Percentiles rank a stretch among this genome's conserved stretches.
Conservation (phyloP, 2,888 invertebrate species). For the Pantelozetes paolii region DNA sequence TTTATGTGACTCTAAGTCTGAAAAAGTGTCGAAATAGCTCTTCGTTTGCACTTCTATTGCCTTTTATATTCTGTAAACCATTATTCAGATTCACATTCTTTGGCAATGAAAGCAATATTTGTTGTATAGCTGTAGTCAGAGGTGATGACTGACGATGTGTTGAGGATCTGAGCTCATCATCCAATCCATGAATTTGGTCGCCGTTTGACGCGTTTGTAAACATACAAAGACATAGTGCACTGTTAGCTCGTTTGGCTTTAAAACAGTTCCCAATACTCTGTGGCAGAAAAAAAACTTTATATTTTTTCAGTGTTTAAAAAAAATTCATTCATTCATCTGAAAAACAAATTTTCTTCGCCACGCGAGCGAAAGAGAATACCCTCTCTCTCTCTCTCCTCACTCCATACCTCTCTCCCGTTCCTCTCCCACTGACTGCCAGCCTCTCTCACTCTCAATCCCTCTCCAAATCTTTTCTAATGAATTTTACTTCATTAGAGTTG, state of each 20-base stretch:
- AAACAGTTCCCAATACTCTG: neutral
- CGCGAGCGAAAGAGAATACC: constrained; percentile 26
- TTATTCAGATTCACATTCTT: constrained; percentile 15
- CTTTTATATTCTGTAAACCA: constrained; percentile 3
- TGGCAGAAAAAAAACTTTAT: neutral
- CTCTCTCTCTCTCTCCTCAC: constrained; percentile 4
- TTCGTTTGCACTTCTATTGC: neutral
- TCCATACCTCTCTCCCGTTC: neutral
- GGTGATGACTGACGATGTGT: constrained; percentile 29
- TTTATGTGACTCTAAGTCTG: too few species aligned
- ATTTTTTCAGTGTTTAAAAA: constrained; percentile 9
- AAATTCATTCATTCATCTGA: constrained; percentile 45
- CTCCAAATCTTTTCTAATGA: constrained; percentile 43
- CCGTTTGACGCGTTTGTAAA: neutral
- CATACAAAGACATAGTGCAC: neutral
- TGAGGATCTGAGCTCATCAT: neutral
- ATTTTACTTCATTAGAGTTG: constrained; percentile 47
- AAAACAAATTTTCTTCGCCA: constrained; percentile 44
- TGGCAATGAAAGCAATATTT: neutral
- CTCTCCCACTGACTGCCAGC: neutral
- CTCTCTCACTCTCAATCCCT: neutral
- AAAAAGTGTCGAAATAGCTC: neutral
- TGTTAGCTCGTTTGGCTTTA: neutral
- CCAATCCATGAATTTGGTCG: neutral
- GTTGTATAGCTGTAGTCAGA: neutral